Evolutionary conservation across 2,797 vertebrate genomes (phyloP), one percentile per base, ranked within the genome.

Genomic region (Eremophila alpestris): DNA sequence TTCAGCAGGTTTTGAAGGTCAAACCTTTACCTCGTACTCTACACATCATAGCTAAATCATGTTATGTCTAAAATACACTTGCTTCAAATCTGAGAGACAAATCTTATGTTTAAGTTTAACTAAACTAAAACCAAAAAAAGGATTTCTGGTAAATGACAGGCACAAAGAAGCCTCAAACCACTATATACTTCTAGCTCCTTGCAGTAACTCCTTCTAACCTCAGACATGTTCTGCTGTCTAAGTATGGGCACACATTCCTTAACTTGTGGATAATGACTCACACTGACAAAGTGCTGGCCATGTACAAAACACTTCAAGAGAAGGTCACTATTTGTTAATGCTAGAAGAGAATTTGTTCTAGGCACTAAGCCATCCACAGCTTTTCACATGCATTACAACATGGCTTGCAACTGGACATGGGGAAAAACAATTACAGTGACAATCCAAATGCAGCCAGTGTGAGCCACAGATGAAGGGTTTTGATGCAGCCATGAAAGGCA

Each of bases 181-280:
- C 19, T 63, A 24, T 54, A 40, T 18, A 43, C 24, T 22, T 59
- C 18, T 73, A 45, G 17, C 51, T 75, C 84, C 71, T 78, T 73
- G 34, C 70, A 51, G 23, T 40, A 48, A 80, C 14, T 15, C 83
- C 45, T 97, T 96, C 56, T 94, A 87, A 59, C 88, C 83, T 65
- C 29, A 5, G 41, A 96, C 97, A 26, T 24, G 1, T 23, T 74
- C 90, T 98, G 63, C 83, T 98, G 56, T 98, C 98, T 46, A 93
- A 95, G n/a, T 97, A 98, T n/a, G 97, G 98, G 63, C 77, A 55
- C 79, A 87, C 81, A 34, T 96, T 98, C 87, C 90, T 98, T 82
- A 98, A 97, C 88, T 87, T 98, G 94, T 98, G 98, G 98, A 98
- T 97, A 96, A 95, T 98, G 79, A 98, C 98, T 29, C 97, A 98